These are phyloP conservation scores for Cathartes aura DNA, from an alignment of 2,113 vertebrate genomes.

Conservation along the genomic window DNA sequence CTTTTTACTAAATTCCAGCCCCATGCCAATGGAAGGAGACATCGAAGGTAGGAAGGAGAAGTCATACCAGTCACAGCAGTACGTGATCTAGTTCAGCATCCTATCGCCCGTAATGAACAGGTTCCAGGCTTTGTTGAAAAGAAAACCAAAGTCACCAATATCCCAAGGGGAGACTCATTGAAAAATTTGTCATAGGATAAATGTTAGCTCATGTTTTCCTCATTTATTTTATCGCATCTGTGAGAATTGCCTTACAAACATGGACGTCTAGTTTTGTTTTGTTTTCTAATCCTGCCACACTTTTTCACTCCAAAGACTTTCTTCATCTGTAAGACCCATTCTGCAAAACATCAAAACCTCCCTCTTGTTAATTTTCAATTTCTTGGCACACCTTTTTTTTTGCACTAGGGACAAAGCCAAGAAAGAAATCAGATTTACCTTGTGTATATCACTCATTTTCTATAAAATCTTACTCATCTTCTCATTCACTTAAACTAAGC, in stretches of 20 bases:
- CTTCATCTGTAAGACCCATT: background rate
- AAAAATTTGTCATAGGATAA: background rate
- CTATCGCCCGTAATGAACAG: accelerated
- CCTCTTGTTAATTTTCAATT: background rate
- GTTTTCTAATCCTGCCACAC: background rate
- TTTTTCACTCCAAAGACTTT: background rate
- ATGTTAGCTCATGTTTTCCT: background rate
- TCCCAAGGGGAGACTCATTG: background rate
- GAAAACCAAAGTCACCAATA: background rate
- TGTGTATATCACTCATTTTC: background rate
- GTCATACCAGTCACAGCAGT: background rate
- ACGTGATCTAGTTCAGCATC: background rate
- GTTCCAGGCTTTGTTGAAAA: background rate
- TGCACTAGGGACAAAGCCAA: background rate
- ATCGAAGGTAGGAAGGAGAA: background rate
- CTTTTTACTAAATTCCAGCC: background rate
- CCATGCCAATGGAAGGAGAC: background rate
- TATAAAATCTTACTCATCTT: background rate
- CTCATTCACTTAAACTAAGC: background rate
- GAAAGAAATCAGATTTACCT: background rate
- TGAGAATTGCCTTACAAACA: background rate
- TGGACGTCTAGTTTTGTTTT: background rate
- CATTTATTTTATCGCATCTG: background rate
- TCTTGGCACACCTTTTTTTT: background rate
- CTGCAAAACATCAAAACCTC: background rate